Evolutionary conservation across 2,888 invertebrate genomes (phyloP), one percentile per base, ranked within the genome.

Genomic region (Spialia ferax): DNA sequence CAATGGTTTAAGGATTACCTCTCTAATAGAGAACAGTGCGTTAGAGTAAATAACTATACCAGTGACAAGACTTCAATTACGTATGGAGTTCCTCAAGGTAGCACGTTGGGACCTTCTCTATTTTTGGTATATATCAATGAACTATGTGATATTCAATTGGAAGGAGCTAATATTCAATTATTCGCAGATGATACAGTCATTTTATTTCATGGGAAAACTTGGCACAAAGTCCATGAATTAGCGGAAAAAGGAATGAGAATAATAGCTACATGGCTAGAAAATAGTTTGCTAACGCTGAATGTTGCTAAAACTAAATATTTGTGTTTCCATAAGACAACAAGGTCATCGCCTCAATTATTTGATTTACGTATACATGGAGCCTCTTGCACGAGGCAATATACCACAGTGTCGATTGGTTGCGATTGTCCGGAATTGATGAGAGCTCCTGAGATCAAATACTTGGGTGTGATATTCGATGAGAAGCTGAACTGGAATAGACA

Each of bases 1-100:
- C 15, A 59, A 13, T 63, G 50, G 62, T 68, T 68, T 50, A 10
- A 57, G 6, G 38, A 62, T 13, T 68, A 68, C 20, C 62, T 68
- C 10, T 13, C 22, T 13, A 23, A 57, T 6, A 56, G 68, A 11
- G 38, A 22, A 50, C 55, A 55, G n/a, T 32, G 15, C 8, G 18
- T 55, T n/a, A 29, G 23, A 18, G 18, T 55, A 1, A 18, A 18
- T 1, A 32, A 66, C 2, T 29, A 32, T 7, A 29, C 11, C 6
- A 55, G 55, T 10, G 38, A 63, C 7, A 45, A 26, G 6, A 11
- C 56, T 11, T 18, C 1, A 18, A 23, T 26, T 6, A 50, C 48
- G 5, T 63, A 45, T 20, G 55, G 55, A 13, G 26, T 63, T 13
- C 63, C 63, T 1, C 63, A 63, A 48, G 63, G 64, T n/a, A 64